Evolutionary conservation across 2,797 vertebrate species (phyloP), one percentile per base, ranked within the genome.

Genomic region (Enteromius anoplus): DNA sequence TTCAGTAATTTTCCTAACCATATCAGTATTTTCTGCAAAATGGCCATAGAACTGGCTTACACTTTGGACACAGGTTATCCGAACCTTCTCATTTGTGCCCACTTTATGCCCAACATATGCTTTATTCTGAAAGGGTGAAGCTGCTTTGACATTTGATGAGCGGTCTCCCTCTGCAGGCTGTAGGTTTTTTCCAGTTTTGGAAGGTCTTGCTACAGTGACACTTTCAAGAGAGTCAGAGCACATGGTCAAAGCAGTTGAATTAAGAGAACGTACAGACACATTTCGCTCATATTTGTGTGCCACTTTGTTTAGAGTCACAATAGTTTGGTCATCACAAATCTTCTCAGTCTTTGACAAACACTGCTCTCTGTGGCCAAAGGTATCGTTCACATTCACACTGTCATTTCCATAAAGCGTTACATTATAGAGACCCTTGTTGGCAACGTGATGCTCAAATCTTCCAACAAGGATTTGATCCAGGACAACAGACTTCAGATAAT

Each of bases 11-110:
- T 93, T 88, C 1, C 92, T 89, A 45, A 97, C 88, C 17, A 89
- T 85, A 84, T 76, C 75, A 4, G 84, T 75, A 89, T 95, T 96
- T 89, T 92, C 96, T 76, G 92, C 88, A 60, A 99, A 92, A 0
- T 98, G 97, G 82, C 96, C 96, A 89, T 96, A 97, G 93, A 99
- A 98, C 0, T 88, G 90, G 89, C 89, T 84, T 0, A 96, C 94
- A 79, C 89, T 91, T 11, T 94, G 91, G 34, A 95, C 90, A 0
- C 92, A 92, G 0, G 95, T 97, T 86, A 99, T 9, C 80, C 83
- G 94, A 72, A 97, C 85, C 0, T 92, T 89, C 62, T 96, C 96
- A 85, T 95, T 93, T 5, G 86, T 93, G 26, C 95, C 96, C 7
- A 95, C 92, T 89, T 96, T 92, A 32, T 32, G 32, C 32, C 94